Evolutionary conservation across 2,113 vertebrate species (phyloP).

Genomic region (Serinus canaria): DNA sequence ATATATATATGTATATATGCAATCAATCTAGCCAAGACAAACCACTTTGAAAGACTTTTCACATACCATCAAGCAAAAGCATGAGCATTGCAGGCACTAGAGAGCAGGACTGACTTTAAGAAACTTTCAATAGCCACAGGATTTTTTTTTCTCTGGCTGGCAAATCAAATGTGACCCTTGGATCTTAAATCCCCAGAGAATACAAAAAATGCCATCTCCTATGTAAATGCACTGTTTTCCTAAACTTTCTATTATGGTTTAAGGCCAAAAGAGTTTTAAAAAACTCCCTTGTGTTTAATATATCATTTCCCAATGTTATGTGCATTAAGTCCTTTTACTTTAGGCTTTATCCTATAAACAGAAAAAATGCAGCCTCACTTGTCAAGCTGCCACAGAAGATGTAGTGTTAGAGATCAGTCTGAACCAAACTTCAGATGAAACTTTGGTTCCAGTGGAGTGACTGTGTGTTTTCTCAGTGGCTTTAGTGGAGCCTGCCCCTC

Average conservation of each 20-base stretch:
- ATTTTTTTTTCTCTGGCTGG: background rate
- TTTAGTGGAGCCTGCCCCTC: background rate
- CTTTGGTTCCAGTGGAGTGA: background rate
- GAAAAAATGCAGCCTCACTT: background rate
- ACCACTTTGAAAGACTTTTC: background rate
- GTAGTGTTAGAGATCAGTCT: background rate
- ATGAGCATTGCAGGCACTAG: background rate
- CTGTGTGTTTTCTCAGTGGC: background rate
- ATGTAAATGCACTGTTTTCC: background rate
- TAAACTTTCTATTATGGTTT: background rate
- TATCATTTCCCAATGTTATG: background rate
- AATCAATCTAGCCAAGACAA: background rate
- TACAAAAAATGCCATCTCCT: background rate
- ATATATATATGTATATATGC: background rate
- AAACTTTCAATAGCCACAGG: background rate
- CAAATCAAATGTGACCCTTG: background rate
- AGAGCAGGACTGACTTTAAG: background rate
- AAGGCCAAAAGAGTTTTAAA: background rate
- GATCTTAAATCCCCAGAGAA: background rate
- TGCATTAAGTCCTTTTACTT: background rate
- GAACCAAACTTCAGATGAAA: background rate
- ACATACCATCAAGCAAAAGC: background rate
- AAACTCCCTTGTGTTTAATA: background rate
- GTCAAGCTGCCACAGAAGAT: background rate
- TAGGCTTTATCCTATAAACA: background rate